These are phyloP conservation scores for Erebia aethiops DNA, from an alignment of 2,888 invertebrate species.

Conservation along the genomic window DNA sequence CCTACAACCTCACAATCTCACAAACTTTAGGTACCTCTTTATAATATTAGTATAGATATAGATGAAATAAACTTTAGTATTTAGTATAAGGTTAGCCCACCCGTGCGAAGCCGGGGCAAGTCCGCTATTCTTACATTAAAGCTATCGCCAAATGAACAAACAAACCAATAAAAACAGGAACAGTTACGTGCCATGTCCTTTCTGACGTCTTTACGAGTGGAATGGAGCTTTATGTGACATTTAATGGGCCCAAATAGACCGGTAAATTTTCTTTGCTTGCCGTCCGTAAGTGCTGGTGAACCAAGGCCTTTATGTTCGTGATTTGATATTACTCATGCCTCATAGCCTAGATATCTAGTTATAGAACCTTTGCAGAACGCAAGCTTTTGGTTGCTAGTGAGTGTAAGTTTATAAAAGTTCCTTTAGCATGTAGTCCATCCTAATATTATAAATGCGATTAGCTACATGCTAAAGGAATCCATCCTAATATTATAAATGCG, in stretches of 20 bases:
- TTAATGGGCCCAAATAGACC: constrained; percentile 21
- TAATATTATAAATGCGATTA: too few relatives aligned
- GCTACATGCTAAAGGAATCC: too few relatives aligned
- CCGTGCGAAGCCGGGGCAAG: too few relatives aligned
- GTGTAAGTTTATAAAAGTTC: too few relatives aligned
- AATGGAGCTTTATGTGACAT: constrained; percentile 25
- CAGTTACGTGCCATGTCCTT: constrained; percentile 14
- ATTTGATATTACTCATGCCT: background rate
- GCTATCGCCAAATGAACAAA: constrained; percentile 8
- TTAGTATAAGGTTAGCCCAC: too few relatives aligned
- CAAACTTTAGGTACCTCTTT: too few relatives aligned
- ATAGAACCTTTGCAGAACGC: background rate
- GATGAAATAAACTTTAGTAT: too few relatives aligned
- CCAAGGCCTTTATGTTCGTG: background rate
- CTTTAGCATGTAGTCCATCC: too few relatives aligned
- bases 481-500: too few relatives aligned
- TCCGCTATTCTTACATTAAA: background rate
- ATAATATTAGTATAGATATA: too few relatives aligned
- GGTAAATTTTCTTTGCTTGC: constrained; percentile 26
- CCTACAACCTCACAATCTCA: too few relatives aligned
- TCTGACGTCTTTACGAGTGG: constrained; percentile 18
- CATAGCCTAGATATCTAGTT: background rate
- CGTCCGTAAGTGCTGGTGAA: background rate
- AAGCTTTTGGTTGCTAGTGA: too few relatives aligned
- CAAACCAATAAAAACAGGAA: constrained; percentile 19